These are phyloP conservation scores for Norana najaformis DNA, from an alignment of 2,888 invertebrate species.

Conservation along the genomic window DNA sequence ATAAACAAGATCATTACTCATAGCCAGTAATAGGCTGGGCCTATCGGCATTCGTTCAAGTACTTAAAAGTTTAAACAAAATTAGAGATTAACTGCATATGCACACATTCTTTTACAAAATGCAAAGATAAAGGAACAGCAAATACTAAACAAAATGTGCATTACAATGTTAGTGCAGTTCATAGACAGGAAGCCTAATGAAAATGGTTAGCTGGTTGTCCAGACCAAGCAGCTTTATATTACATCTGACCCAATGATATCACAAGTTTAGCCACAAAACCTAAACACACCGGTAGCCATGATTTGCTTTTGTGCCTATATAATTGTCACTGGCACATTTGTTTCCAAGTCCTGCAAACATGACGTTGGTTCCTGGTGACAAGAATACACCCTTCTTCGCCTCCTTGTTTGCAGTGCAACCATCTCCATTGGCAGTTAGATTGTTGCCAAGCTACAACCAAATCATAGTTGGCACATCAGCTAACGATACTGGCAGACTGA, in stretches of 20 bases:
- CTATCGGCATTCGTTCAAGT: not conserved
- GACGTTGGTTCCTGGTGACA: not conserved
- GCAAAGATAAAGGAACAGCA: too few relatives aligned
- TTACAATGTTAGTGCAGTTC: too few relatives aligned
- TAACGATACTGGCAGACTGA: not conserved
- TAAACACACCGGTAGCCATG: not conserved
- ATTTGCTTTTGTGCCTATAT: not conserved
- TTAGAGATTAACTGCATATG: not conserved
- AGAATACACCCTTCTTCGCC: not conserved
- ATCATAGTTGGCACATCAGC: not conserved
- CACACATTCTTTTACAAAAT: too few relatives aligned
- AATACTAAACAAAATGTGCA: too few relatives aligned
- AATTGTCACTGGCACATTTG: constrained; percentile 14
- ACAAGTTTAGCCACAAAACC: not conserved
- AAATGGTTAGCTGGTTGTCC: too few relatives aligned
- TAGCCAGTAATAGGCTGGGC: not conserved
- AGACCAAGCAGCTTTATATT: not conserved
- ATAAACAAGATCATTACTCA: not conserved
- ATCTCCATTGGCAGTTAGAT: not conserved
- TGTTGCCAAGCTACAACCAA: not conserved
- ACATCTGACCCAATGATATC: not conserved
- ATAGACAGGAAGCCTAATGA: not conserved
- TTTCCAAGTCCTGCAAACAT: constrained; percentile 14
- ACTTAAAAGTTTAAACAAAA: not conserved
- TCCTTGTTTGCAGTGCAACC: not conserved